Percentiles rank a stretch among this genome's conserved stretches.
Evolutionary conservation across 2,797 vertebrate species (phyloP).

Genomic region (Gallinago stenura): DNA sequence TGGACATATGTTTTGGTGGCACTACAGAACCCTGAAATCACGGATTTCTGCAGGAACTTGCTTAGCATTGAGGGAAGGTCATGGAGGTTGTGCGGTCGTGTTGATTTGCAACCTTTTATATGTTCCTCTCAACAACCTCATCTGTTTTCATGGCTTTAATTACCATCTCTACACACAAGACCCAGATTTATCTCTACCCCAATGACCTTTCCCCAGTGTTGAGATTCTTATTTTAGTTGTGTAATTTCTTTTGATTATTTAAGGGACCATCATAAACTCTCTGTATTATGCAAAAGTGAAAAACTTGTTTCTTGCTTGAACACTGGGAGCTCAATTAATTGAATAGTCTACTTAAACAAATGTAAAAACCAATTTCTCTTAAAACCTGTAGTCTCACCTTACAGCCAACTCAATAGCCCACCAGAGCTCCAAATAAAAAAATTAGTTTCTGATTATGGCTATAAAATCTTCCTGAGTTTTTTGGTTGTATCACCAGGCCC

Average conservation of each 20-base stretch:
- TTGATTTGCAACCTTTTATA: constrained; percentile 3
- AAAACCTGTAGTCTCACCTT: not conserved
- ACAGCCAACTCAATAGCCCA: not conserved
- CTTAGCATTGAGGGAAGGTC: not conserved
- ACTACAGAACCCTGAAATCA: not conserved
- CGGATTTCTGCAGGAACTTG: not conserved
- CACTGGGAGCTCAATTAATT: not conserved
- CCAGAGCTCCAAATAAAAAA: not conserved
- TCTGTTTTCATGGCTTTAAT: constrained; percentile 32
- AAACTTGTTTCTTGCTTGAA: not conserved
- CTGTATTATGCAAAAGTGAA: not conserved
- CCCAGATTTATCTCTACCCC: not conserved
- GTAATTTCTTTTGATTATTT: constrained; percentile 18
- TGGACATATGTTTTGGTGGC: not conserved
- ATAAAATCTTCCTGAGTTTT: not conserved
- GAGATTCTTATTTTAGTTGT: constrained; percentile 11
- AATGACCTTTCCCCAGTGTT: not conserved
- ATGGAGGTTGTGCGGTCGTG: not conserved
- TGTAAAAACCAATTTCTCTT: not conserved
- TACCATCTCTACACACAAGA: not conserved
- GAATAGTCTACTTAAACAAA: not conserved
- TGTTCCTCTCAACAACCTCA: not conserved
- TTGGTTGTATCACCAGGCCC: not conserved
- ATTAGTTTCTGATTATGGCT: not conserved
- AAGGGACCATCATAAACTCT: not conserved